phyloP scores from a whole-genome alignment of 2,113 vertebrate genomes.

The Pantherophis guttatus region DNA sequence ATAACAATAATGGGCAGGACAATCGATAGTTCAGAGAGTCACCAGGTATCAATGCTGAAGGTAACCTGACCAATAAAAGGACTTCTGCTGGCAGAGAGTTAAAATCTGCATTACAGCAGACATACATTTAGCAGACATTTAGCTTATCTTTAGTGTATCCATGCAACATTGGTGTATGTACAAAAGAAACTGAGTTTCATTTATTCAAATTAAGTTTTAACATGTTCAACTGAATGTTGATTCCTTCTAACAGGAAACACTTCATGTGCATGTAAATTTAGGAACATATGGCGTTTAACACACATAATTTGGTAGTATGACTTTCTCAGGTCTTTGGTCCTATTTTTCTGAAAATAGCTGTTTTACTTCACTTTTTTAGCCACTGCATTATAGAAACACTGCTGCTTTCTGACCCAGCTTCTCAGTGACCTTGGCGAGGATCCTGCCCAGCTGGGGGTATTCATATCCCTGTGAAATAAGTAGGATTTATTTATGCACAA shows the following conservation, averaged over 20 bases:
- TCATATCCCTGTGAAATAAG: not conserved
- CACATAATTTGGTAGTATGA: not conserved
- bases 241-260: too few relatives aligned
- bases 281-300: not conserved
- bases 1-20: too few relatives aligned
- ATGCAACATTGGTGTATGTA: not conserved
- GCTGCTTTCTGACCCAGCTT: not conserved
- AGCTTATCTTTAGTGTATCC: not conserved
- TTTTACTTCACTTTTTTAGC: not conserved
- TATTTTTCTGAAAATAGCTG: not conserved
- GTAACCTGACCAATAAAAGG: not conserved
- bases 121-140: not conserved
- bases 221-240: not conserved
- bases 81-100: not conserved
- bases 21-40: not conserved
- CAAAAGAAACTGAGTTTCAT: not conserved
- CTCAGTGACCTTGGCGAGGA: not conserved
- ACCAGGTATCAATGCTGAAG: not conserved
- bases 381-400: too few relatives aligned
- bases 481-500: slow-evolving; percentile 9
- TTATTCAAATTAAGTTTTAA: not conserved
- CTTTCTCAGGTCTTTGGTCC: not conserved
- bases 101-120: not conserved
- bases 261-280: not conserved
- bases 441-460: not conserved